Conservation (phyloP, 2,888 invertebrate species). For the Eueremaeus valkanovi region DNA sequence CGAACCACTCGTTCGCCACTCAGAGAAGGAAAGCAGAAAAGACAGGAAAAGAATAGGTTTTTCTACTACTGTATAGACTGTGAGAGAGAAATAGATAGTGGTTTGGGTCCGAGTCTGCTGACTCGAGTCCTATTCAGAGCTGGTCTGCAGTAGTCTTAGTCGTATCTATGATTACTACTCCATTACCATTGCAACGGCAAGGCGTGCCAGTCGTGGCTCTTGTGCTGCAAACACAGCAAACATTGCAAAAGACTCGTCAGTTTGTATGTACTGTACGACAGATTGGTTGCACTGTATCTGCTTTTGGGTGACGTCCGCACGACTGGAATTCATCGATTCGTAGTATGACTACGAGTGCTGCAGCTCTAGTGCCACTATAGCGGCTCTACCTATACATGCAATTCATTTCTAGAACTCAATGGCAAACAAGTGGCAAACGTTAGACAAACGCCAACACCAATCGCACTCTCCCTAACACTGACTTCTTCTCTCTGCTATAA, state of each 20-base stretch:
- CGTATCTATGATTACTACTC: not conserved
- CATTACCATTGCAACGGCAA: not conserved
- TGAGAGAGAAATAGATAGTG: no score
- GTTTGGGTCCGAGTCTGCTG: no score
- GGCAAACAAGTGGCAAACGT: slow-evolving; percentile 12
- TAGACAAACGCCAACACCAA: not conserved
- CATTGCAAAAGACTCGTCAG: slow-evolving; percentile 20
- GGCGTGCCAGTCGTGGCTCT: slow-evolving; percentile 1
- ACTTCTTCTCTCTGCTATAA: not conserved
- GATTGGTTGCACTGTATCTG: slow-evolving; percentile 7
- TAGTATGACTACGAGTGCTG: slow-evolving; percentile 10
- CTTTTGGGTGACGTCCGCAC: slow-evolving; percentile 31
- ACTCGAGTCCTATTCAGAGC: not conserved
- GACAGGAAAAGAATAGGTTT: no score
- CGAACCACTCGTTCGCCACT: no score
- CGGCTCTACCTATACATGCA: slow-evolving; percentile 16
- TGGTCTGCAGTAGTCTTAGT: not conserved
- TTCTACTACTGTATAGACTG: no score
- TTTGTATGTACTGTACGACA: no score
- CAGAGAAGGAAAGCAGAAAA: no score
- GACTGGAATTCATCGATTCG: slow-evolving; percentile 26
- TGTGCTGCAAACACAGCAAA: not conserved
- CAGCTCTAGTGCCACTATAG: not conserved
- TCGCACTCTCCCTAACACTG: not conserved
- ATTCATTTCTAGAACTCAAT: slow-evolving; percentile 46